Evolutionary conservation across 2,113 vertebrate genomes (phyloP).

Genomic region (Phalacrocorax aristotelis): DNA sequence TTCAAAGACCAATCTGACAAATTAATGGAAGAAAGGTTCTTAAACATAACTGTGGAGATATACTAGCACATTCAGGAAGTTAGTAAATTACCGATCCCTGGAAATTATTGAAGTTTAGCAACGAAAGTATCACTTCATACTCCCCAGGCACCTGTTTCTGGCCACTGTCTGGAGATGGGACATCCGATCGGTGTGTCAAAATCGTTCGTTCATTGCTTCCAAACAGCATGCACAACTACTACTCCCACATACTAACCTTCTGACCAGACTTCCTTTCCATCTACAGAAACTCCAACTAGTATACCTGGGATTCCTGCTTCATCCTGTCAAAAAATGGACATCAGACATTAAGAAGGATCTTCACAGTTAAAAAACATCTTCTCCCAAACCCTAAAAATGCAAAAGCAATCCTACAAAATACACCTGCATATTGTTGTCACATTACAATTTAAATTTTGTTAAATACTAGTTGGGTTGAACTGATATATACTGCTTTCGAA

Average conservation of each 20-base stretch:
- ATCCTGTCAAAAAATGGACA: conserved; percentile 68
- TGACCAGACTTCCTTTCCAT: conserved; percentile 89
- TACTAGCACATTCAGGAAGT: neutral
- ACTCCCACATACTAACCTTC: conserved; percentile 81
- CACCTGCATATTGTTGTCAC: neutral
- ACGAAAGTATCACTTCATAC: neutral
- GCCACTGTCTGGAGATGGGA: accelerated
- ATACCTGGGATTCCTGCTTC: conserved; percentile 92
- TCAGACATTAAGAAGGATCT: neutral
- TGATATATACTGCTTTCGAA: neutral
- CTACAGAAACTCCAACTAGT: conserved; percentile 91
- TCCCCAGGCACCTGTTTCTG: neutral
- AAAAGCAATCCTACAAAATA: neutral
- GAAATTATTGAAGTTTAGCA: neutral
- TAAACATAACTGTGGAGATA: neutral
- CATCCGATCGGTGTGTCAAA: neutral
- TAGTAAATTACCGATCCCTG: neutral
- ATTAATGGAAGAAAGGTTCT: neutral
- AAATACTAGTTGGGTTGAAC: neutral
- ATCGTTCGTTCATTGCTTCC: neutral
- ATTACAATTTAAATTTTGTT: neutral
- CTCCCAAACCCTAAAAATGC: neutral
- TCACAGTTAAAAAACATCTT: neutral
- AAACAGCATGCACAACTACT: neutral
- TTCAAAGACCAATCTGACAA: neutral